Conservation (phyloP, 2,888 invertebrate genomes). For the Dryocosmus kuriphilus region DNA sequence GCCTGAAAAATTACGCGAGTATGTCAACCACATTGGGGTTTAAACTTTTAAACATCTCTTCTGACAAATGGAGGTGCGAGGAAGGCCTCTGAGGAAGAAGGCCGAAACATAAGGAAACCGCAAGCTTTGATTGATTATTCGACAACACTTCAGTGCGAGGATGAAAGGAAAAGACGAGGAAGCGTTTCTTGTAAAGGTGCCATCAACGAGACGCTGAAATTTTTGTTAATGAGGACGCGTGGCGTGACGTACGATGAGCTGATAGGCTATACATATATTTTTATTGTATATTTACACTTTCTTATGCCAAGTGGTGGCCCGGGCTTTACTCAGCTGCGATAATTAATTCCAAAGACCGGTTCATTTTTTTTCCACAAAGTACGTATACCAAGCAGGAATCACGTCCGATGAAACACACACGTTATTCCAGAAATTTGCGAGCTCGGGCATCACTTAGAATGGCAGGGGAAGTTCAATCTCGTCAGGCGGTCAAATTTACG, state of each 20-base stretch:
- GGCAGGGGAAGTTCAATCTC: constrained; percentile 33
- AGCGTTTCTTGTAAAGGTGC: constrained; percentile 7
- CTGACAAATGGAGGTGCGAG: constrained; percentile 45
- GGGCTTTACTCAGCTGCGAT: constrained; percentile 37
- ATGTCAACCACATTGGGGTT: constrained; percentile 40
- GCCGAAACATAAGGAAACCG: constrained; percentile 43
- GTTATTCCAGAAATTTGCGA: constrained; percentile 37
- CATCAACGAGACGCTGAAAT: constrained; percentile 41
- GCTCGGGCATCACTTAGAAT: constrained; percentile 10
- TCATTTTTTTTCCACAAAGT: constrained; percentile 45
- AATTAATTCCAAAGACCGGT: constrained; percentile 63
- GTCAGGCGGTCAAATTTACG: constrained; percentile 34
- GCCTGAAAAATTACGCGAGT: constrained; percentile 58
- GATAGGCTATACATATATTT: constrained; percentile 11
- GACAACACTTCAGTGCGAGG: constrained; percentile 41
- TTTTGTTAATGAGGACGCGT: constrained; percentile 69
- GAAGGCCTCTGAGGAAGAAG: constrained; percentile 10
- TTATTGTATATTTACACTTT: constrained; percentile 49
- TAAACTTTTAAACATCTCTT: constrained; percentile 21
- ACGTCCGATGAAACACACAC: constrained; percentile 61
- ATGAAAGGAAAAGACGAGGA: constrained; percentile 32
- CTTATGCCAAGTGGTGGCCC: constrained; percentile 7
- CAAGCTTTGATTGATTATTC: constrained; percentile 50
- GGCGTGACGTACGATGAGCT: constrained; percentile 64
- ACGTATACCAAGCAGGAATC: constrained; percentile 54